Evolutionary conservation across 1,140 invertebrate species (phyloP), one percentile per base, ranked within the genome.

Genomic region (Papilio aristodemus): DNA sequence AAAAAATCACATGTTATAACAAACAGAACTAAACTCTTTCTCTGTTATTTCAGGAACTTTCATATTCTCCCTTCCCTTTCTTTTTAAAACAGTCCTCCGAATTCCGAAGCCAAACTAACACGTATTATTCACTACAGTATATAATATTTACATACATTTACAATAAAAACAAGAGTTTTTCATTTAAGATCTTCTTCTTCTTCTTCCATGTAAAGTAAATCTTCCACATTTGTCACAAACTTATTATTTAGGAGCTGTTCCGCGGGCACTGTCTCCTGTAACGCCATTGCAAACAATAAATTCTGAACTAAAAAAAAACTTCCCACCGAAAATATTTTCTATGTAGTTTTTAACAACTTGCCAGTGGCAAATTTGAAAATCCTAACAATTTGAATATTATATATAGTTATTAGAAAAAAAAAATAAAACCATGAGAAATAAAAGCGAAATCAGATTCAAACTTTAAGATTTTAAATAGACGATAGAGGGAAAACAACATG

Each of bases 181-280:
- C 75, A 89, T 62, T 89, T 89, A 14, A 89, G 72, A 62, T 91
- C 86, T 4, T 86, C 86, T 36, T 89, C 86, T 17, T 90, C 88
- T n/a, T 90, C 86, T 67, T 91, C 87, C 0, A 85, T 84, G 71
- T 88, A 90, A 19, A 88, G 70, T 17, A 90, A 59, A 58, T 90
- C 87, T 25, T 91, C 84, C 85, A 87, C 85, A 67, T 87, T 89
- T 10, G 82, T 86, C 78, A 85, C 83, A 68, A 89, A 87, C 64
- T 86, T 86, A 43, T 83, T 86, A 68, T 84, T 81, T 58, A 87
- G 38, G 38, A 81, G 71, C 5, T 83, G 74, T 37, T 87, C 85
- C 3, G 78, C 75, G 1, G 82, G 72, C 4, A 81, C 13, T 5
- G 80, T 66, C 14, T 78, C 78, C 84, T 87, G 81, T 25, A 83